Evolutionary conservation across 2,113 vertebrate genomes (phyloP), one percentile per base, ranked within the genome.

Genomic region (Echinops telfairi): DNA sequence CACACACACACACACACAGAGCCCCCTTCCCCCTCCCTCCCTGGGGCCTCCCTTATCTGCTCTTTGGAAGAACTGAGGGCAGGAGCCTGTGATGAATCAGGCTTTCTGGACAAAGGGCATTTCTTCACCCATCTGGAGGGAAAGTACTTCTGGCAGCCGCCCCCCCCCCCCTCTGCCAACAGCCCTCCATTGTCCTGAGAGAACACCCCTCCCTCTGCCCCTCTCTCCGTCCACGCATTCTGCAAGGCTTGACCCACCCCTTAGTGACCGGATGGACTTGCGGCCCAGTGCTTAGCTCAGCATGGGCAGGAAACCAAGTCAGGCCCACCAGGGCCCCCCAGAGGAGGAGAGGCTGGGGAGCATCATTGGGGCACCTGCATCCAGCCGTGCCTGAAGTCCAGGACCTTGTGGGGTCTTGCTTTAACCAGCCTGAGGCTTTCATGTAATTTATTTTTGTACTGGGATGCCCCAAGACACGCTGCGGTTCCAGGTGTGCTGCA

Each of bases 361-460:
- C n/a, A 11, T 20, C 19, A 10, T 25, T 19, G 58, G 62, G 86
- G 33, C n/a, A 66, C 81, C 81, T 87, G 27, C 85, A 91, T 93
- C 88, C 84, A 94, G 77, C 78, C 43, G 22, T 40, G 27, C 88
- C 90, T 93, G 78, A 94, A 93, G 33, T 78, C 78, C 1, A 1
- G n/a, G 33, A n/a, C 64, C 22, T 20, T 25, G 22, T 25, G 25
- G 64, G 58, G 58, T 70, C 47, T 75, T 68, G 62, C 77, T 89
- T 27, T 68, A 82, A 31, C 62, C 57, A 57, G 3, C 47, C 10
- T 64, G 73, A 89, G 6, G 25, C 47, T 4, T 29, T 90, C 5
- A 27, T 70, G 16, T 12, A 27, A 10, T 36, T 16, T 19, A 11
- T 38, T 27, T 84, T 76, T 80, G 11, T 62, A 62, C 27, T 57